Evolutionary conservation across 2,888 invertebrate species (phyloP), one percentile per base, ranked within the genome.

Genomic region (Aquatica leii): DNA sequence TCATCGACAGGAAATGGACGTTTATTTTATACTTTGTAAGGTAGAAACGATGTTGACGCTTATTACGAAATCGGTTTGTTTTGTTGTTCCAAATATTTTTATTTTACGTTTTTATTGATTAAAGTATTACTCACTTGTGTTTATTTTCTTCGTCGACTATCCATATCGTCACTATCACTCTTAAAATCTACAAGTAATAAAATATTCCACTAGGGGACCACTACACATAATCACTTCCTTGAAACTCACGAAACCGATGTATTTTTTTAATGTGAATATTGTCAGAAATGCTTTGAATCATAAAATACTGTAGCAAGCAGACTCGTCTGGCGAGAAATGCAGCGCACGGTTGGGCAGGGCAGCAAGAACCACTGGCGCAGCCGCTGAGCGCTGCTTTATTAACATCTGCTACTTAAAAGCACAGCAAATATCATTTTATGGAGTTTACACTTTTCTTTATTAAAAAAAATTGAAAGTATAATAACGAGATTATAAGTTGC

Each of bases 301-400:
- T 64, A 65, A 50, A 71, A 69, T 71, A 66, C 61, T 66, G 66
- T 69, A 67, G 72, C 73, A 72, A 70, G 68, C 73, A 70, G 71
- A 69, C 72, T 70, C 71, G 75, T 74, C 74, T 74, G 74, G 73
- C 80, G 81, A 77, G 81, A 77, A 71, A 73, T 72, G 74, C 74
- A 71, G 72, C 66, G 77, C 11, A 46, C 71, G 75, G 73, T 72
- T 71, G 75, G 73, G 75, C 74, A 79, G 81, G 82, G 82, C 81
- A 77, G 68, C 64, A 54, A 70, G 68, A 67, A 71, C 68, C 70
- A 67, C 64, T 65, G 69, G 74, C 74, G 75, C 75, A 73, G 73
- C 68, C 74, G 73, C 73, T 65, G 66, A 71, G 63, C 70, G 63
- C 68, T 65, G 56, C 40, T 56, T 54, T 58, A 62, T 54, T 59